Evolutionary conservation across 1,140 invertebrate genomes (phyloP), one percentile per base, ranked within the genome.

Genomic region (Leptoteleia sp.): DNA sequence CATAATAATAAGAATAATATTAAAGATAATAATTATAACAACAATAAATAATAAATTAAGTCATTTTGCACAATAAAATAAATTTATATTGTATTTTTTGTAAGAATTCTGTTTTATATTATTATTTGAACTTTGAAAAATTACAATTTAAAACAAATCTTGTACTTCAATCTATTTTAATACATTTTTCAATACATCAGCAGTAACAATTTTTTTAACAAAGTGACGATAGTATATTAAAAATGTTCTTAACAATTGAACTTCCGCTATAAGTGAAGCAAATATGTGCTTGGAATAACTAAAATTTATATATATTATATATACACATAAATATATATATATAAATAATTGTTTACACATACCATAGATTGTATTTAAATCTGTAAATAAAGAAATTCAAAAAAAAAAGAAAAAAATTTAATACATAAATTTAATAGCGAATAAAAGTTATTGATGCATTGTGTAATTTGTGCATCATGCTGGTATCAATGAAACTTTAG

Each of bases 381-480:
- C 27, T 67, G 62, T 67, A 67, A 67, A 67, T 67, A 68, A 47
- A 68, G 19, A 27, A 0, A 5, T n/a, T 38, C 52, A 8, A 15
- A 57, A 42, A 42, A 42, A 17, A 25, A 12, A 12, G n/a, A 11
- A 19, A 50, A 38, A 35, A 31, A 16, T 16, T 31, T 52, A 37
- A 35, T 57, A 43, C 12, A 38, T 48, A 42, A 52, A 65, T 43
- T 65, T 57, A 52, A 16, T 38, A 68, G 42, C 13, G 22, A 65
- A 17, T 27, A 55, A 31, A 48, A 25, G 42, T 42, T 16, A 12
- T 29, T 42, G 52, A 11, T 42, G 52, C 52, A 17, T 16, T 40
- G n/a, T 57, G 37, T 61, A 45, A 38, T 62, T n/a, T 4, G 3
- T 33, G 29, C 42, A 62, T 16, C 42, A 5, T 12, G 5, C 13